phyloP scores from a whole-genome alignment of 2,113 vertebrate genomes.

The Tympanuchus pallidicinctus region DNA sequence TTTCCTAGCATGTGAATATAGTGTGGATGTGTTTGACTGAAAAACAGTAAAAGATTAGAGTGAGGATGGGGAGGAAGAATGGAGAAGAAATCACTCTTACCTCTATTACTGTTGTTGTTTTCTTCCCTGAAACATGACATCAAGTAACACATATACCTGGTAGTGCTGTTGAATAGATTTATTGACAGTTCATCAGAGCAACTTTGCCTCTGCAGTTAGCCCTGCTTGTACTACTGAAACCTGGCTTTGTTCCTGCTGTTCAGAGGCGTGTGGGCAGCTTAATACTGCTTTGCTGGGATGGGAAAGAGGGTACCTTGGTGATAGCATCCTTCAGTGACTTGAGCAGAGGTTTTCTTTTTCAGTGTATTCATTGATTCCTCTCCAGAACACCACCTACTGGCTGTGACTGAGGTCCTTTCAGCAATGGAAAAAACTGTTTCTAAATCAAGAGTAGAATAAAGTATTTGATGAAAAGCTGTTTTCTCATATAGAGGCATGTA shows the following conservation, averaged over 20 bases:
- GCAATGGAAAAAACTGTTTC: neutral
- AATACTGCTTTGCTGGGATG: neutral
- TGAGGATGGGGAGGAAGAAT: neutral
- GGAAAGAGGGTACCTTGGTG: neutral
- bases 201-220: neutral
- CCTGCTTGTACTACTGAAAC: neutral
- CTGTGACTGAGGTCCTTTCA: neutral
- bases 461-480: neutral
- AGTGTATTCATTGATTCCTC: neutral
- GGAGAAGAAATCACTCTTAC: neutral
- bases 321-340: neutral
- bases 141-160: neutral
- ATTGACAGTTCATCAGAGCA: neutral
- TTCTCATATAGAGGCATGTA: neutral
- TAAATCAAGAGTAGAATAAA: neutral
- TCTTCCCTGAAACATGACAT: neutral
- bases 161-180: neutral
- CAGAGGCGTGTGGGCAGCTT: neutral
- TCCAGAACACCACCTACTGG: constrained; percentile 6
- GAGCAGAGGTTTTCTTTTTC: neutral
- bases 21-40: neutral
- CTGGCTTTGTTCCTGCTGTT: neutral
- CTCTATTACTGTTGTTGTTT: neutral
- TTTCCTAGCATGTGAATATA: neutral
- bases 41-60: neutral